phyloP scores from a whole-genome alignment of 2,113 vertebrate genomes.

The Sturnus vulgaris region DNA sequence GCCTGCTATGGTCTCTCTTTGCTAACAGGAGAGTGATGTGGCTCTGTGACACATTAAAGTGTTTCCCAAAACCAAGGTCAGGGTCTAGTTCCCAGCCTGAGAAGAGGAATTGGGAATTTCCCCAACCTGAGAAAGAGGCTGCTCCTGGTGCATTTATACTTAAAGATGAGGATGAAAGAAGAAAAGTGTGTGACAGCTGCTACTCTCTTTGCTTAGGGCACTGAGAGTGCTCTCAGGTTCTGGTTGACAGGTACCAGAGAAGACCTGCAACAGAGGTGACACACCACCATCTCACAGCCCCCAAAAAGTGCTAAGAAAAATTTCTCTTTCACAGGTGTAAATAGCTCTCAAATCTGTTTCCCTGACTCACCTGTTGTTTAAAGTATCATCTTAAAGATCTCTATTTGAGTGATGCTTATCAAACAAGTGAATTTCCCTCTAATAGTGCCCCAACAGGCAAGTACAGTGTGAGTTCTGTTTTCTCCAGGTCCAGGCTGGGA shows the following conservation, averaged over 20 bases:
- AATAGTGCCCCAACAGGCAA: not conserved
- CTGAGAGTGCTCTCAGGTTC: not conserved
- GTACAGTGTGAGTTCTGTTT: not conserved
- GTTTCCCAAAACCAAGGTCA: not conserved
- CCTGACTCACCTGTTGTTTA: not conserved
- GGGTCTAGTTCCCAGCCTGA: not conserved
- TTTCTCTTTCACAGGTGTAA: not conserved
- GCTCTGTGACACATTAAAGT: fast-evolving
- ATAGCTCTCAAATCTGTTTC: not conserved
- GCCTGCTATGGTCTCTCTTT: not conserved
- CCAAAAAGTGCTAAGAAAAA: not conserved
- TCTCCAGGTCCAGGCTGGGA: not conserved
- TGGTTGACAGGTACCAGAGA: not conserved
- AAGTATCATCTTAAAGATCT: not conserved
- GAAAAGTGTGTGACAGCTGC: not conserved
- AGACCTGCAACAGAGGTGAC: not conserved
- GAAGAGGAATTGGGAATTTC: not conserved
- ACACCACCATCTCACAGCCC: not conserved
- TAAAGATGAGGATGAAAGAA: not conserved
- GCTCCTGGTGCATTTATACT: not conserved
- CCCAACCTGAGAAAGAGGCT: not conserved
- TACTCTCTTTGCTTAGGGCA: not conserved
- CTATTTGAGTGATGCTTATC: not conserved
- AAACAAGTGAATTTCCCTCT: not conserved
- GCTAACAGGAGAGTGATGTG: not conserved